A percentile compares a stretch with the other conserved stretches of the same genome.
Conservation (phyloP, 2,113 vertebrate genomes). For the Edolisoma coerulescens region DNA sequence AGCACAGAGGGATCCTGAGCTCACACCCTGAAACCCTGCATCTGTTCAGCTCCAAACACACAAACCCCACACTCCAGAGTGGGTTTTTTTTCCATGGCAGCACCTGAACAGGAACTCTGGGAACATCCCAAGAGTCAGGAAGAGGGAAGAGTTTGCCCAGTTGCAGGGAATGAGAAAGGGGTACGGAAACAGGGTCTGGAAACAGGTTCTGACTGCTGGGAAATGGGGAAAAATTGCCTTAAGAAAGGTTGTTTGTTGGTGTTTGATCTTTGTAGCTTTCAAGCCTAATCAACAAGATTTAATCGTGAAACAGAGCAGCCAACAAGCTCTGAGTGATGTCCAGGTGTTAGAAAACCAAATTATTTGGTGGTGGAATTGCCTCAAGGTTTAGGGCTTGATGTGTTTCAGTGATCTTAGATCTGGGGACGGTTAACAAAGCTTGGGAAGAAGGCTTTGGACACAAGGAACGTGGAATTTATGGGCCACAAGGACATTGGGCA, state of each 20-base stretch:
- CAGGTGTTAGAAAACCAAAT: neutral
- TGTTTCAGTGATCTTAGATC: neutral
- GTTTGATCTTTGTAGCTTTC: neutral
- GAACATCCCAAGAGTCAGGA: neutral
- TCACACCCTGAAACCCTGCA: neutral
- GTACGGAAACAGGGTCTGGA: neutral
- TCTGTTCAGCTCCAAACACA: neutral
- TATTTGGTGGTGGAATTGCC: neutral
- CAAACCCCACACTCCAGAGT: neutral
- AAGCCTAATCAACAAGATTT: neutral
- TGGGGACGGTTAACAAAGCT: neutral
- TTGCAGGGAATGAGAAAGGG: neutral
- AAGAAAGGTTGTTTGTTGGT: neutral
- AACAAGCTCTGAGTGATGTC: neutral
- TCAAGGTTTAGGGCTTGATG: neutral
- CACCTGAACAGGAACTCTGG: neutral
- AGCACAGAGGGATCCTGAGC: neutral
- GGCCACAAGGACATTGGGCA: neutral
- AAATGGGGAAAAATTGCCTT: neutral
- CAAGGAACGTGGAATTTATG: fast-evolving
- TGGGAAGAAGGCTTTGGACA: neutral
- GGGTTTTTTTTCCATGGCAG: neutral
- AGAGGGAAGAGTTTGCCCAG: neutral
- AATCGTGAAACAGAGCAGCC: neutral
- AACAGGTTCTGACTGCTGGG: neutral